Conservation (phyloP, 2,113 vertebrate genomes). For the Phaethon lepturus region DNA sequence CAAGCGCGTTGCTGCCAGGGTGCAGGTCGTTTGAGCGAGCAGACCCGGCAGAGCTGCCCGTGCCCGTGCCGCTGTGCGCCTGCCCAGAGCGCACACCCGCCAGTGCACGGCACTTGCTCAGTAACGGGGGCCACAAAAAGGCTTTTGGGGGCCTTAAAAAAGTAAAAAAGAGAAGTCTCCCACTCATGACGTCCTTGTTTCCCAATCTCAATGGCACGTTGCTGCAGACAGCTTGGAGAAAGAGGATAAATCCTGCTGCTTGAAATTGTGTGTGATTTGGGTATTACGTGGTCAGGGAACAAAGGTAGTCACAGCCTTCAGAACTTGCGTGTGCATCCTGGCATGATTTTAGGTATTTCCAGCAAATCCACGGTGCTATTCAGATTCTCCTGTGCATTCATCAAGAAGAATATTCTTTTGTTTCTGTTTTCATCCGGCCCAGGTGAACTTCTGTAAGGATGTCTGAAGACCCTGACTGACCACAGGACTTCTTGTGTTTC, state of each 20-base stretch:
- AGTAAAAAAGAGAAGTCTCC: background rate
- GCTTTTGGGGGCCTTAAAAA: background rate
- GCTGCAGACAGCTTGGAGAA: background rate
- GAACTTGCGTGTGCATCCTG: background rate
- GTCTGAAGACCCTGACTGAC: background rate
- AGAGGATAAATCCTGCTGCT: background rate
- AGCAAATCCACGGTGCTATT: background rate
- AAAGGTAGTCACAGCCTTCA: background rate
- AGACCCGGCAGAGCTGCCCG: background rate
- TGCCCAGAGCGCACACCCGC: accelerated
- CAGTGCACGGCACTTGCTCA: background rate
- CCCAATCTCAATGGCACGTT: background rate
- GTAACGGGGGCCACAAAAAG: background rate
- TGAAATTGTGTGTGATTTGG: background rate
- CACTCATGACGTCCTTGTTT: background rate
- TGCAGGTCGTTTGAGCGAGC: background rate
- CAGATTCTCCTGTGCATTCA: background rate
- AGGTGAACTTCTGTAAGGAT: background rate
- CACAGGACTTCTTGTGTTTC: background rate
- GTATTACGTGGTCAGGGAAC: background rate
- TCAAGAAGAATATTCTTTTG: background rate
- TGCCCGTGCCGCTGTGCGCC: too few species aligned
- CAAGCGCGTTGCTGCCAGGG: background rate
- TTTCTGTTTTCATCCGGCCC: background rate
- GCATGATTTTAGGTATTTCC: background rate